Evolutionary conservation across 1,140 invertebrate genomes (phyloP).

Genomic region (Philotrypesis tridentata): DNA sequence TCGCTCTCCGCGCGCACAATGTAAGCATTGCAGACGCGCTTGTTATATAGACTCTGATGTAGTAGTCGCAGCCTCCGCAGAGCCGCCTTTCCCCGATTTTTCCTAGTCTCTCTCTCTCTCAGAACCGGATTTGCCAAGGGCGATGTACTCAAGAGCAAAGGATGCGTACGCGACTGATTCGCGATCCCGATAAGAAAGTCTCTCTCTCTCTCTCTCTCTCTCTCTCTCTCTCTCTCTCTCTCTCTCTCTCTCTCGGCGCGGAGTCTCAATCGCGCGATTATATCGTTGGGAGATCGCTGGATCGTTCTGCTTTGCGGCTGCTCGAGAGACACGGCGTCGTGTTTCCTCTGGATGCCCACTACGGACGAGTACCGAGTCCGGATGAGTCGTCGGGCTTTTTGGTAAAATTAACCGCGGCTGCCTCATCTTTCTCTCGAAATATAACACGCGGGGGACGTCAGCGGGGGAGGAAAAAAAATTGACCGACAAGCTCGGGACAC

Average conservation of each 20-base stretch:
- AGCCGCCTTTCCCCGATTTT: constrained; percentile 32
- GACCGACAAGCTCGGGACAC: not conserved
- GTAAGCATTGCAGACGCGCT: not conserved
- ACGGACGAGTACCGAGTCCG: too few species aligned
- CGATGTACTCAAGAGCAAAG: constrained; percentile 28
- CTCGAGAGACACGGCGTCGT: not conserved
- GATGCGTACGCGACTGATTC: constrained; percentile 8
- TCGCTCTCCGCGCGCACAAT: not conserved
- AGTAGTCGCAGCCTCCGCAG: not conserved
- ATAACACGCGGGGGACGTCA: too few species aligned
- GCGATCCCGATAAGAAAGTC: constrained; percentile 23
- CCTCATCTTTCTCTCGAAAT: not conserved
- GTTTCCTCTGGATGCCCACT: too few species aligned
- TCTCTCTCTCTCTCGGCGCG: too few species aligned
- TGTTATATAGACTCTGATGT: not conserved
- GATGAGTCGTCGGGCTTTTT: not conserved
- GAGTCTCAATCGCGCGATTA: not conserved
- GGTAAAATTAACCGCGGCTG: not conserved
- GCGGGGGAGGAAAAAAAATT: not conserved
- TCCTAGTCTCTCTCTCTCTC: too few species aligned
- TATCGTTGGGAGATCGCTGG: not conserved
- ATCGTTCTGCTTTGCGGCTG: not conserved
- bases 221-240: too few species aligned
- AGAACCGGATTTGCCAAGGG: constrained; percentile 43
- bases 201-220: too few species aligned